Base-by-base conservation (phyloP, 2,113 vertebrate species). In the Dipodomys stephensi region DNA sequence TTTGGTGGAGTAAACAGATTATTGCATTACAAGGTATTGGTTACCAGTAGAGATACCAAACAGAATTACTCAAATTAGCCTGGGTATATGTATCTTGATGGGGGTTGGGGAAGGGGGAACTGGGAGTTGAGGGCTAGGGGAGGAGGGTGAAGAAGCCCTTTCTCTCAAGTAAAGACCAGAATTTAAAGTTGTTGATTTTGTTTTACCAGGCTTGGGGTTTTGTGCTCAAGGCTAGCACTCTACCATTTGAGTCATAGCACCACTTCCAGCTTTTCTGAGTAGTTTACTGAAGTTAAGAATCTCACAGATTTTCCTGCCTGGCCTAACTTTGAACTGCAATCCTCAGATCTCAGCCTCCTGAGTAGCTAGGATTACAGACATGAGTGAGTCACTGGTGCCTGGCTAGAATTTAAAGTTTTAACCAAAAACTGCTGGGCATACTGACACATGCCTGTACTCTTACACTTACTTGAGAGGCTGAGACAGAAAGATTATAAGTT, bases 1-100 rank as follows among this genome's bases (percentile, higher is more conserved):
- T 25, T 11, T 57, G 77, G 30, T 32, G 30, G 64, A 72, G 57
- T 60, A 78, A 69, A 67, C 15, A 67, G 68, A 68, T 67, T 35
- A 20, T 10, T 62, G 16, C 83, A 64, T 32, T 49, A 32, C 25
- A 22, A 16, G 23, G 23, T 84, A 57, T 64, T 60, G 46, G 69
- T 57, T 28, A 49, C 20, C 62, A n/a, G 9, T 64, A 13, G n/a
- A 27, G 64, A 20, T 44, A 68, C 57, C 76, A 77, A 69, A 46
- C 46, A 76, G 65, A 6, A n/a, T 94, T 87, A 83, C 44, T 87
- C 76, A 87, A 64, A 13, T 83, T 77, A 67, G 62, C 32, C 71
- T 82, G 49, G 62, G 67, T n/a, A 64, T 13, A 3, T 77, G 23
- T 64, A 30, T 81, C 73, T 35, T 87, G 64, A 28, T 57, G 53